Base-by-base conservation (phyloP, 2,797 vertebrate species). In the Pterois miles region DNA sequence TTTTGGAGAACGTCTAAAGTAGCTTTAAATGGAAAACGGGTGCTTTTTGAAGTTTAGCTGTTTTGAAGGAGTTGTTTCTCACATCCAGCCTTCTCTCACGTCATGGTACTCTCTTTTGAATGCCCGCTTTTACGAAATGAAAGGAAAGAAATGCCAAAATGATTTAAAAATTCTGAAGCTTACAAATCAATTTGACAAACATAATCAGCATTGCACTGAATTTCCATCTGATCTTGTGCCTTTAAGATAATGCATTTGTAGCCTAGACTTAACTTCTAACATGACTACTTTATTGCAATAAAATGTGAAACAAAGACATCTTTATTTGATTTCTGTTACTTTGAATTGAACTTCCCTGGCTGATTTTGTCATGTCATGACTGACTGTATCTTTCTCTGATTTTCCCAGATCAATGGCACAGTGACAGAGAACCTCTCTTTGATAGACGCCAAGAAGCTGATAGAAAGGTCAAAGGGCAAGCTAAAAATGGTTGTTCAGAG, bases 401-500 rank as follows among this genome's bases (percentile, higher is more conserved):
- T 71, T 10, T 68, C 69, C 48, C 91, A 99, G 98, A 99, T 99
- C 93, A 99, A 99, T 80, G 98, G 98, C 92, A 99, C 98, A 59
- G 98, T 99, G 92, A 99, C 98, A 1, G 98, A 99, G 95, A 99
- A 99, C 89, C 97, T 99, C 95, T 99, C 98, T 69, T 92, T 99
- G 95, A 97, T 98, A 87, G 98, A 99, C 65, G 98, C 98, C 84
- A 99, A 99, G 94, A 99, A 99, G 78, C 94, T 99, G 93, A 99
- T 99, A 88, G 98, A 99, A 93, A 96, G 97, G 93, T 99, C 98
- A 86, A 99, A 99, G 95, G 98, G 98, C 92, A 99, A 99, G 94
- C 93, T 99, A 93, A 99, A 99, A 94, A 99, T 99, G 98, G 98
- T 99, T n/a, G 98, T 99, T 88, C 98, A 99, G 88, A 95, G 98